Evolutionary conservation across 2,113 vertebrate species (phyloP).

Genomic region (Hippolais icterina): DNA sequence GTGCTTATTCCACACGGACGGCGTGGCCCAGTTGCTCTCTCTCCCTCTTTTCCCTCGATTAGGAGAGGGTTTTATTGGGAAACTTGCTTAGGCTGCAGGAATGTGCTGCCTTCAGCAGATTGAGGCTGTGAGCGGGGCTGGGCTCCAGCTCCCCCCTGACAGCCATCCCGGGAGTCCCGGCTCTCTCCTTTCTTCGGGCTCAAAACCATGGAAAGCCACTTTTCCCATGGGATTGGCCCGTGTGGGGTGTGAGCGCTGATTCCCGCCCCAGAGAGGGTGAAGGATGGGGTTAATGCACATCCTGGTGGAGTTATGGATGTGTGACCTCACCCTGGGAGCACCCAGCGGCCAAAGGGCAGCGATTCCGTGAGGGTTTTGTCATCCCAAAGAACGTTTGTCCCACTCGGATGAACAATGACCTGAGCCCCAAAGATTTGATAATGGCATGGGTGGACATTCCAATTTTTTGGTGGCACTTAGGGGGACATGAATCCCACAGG

Average conservation of each 20-base stretch:
- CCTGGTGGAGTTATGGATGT: not conserved
- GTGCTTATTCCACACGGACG: constrained; percentile 30
- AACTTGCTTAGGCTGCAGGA: constrained; percentile 67
- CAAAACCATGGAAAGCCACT: rapidly evolving
- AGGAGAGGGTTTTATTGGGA: constrained; percentile 66
- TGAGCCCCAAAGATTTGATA: not conserved
- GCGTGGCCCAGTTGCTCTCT: not conserved
- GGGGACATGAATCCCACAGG: not conserved
- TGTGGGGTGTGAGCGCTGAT: not conserved
- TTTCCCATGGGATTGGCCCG: not conserved
- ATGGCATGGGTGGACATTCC: not conserved
- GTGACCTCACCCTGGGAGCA: constrained; percentile 15
- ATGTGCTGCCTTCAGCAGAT: constrained; percentile 48
- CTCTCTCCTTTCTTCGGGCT: not conserved
- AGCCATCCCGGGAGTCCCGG: not conserved
- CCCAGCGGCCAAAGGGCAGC: not conserved
- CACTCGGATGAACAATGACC: not conserved
- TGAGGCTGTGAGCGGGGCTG: constrained; percentile 14
- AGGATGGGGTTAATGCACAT: not conserved
- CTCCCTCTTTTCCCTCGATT: constrained; percentile 33
- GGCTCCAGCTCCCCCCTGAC: not conserved
- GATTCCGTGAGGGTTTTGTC: not conserved
- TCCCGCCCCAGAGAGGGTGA: not conserved
- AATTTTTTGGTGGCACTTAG: not conserved
- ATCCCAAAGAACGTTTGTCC: not conserved